A percentile compares a stretch with the other conserved stretches of the same genome.
phyloP scores from a whole-genome alignment of 2,113 vertebrate genomes.

The Pipa parva region DNA sequence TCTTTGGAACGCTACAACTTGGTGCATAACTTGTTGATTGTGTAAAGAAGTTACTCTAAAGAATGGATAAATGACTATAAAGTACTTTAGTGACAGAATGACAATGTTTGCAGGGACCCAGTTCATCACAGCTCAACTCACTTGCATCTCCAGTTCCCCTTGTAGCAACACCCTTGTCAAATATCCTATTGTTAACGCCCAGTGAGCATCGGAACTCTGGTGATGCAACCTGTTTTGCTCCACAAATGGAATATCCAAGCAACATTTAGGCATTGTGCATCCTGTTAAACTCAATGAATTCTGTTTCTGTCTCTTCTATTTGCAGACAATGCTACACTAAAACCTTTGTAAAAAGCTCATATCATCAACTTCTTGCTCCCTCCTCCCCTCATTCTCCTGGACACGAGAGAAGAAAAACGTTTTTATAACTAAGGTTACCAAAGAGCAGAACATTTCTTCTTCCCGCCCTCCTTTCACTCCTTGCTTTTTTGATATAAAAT shows the following conservation, averaged over 20 bases:
- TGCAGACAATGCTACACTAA: fast-evolving
- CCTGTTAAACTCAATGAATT: not conserved
- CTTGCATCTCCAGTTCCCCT: not conserved
- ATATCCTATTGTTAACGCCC: not conserved
- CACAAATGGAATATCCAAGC: conserved; percentile 6
- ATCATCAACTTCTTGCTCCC: not conserved
- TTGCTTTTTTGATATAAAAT: conserved; percentile 34
- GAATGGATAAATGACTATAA: not conserved
- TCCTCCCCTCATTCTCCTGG: fast-evolving
- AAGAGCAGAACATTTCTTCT: not conserved
- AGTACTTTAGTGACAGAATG: not conserved
- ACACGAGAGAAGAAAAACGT: conserved; percentile 12
- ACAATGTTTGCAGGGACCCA: not conserved
- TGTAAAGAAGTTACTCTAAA: not conserved
- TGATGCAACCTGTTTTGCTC: not conserved
- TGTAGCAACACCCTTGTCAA: not conserved
- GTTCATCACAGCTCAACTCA: not conserved
- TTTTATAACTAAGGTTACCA: conserved; percentile 35
- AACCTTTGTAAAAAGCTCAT: not conserved
- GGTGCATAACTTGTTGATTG: too few species aligned
- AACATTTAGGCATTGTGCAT: not conserved
- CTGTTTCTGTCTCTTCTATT: not conserved
- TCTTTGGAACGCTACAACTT: not conserved
- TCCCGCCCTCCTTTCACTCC: conserved; percentile 28
- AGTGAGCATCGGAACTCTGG: not conserved